Conservation (phyloP, 2,888 invertebrate genomes). For the Trypoxylon attenuatum region DNA sequence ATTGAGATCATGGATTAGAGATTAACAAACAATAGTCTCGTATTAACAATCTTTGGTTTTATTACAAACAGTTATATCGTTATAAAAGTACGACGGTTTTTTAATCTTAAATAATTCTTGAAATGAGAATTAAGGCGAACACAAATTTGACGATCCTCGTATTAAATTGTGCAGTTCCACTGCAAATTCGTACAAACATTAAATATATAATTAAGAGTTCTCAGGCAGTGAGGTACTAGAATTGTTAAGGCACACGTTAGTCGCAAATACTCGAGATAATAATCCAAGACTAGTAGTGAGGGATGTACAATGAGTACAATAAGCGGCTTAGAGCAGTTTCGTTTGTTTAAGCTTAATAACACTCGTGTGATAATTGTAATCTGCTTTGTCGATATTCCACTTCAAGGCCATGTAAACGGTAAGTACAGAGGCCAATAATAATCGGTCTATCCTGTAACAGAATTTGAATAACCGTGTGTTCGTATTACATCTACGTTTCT, state of each 20-base stretch:
- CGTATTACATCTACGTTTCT: too few relatives aligned
- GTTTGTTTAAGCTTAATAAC: constrained; percentile 75
- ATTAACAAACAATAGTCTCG: neutral
- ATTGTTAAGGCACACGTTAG: constrained; percentile 5
- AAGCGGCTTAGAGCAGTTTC: constrained; percentile 25
- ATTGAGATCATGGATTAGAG: constrained; percentile 85
- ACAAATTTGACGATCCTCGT: neutral
- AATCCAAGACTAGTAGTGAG: neutral
- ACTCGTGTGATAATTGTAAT: constrained; percentile 77
- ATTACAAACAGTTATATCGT: neutral
- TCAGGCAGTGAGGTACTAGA: neutral
- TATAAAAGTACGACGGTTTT: constrained; percentile 2
- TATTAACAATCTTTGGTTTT: neutral
- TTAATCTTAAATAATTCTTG: neutral
- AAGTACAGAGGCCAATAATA: constrained; percentile 76
- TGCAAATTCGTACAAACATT: constrained; percentile 5
- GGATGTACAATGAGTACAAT: constrained; percentile 16
- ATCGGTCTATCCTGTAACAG: constrained; percentile 76
- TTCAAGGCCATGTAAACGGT: constrained; percentile 79
- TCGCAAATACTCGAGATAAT: neutral
- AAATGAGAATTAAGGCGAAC: neutral
- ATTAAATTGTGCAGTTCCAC: constrained; percentile 9
- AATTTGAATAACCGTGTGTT: neutral
- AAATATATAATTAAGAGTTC: neutral
- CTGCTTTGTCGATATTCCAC: constrained; percentile 78